These are phyloP conservation scores for Macrophya annulata DNA, from an alignment of 2,888 invertebrate genomes.

Conservation along the genomic window DNA sequence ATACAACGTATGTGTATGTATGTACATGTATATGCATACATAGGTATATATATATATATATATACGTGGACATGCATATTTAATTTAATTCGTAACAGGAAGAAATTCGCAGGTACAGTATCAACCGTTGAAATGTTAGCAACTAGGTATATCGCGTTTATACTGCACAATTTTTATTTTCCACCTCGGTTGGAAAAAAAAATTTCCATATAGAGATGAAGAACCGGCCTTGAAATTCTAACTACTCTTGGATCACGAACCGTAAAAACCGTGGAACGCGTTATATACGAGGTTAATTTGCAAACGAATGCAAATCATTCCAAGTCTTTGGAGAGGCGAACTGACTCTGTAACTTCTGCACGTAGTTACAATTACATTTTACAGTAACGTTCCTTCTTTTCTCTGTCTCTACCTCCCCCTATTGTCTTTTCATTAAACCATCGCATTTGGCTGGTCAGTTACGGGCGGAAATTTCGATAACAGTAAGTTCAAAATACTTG, in stretches of 20 bases:
- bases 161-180: conserved; percentile 8
- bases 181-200: background rate
- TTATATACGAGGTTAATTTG: conserved; percentile 37
- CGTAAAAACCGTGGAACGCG: conserved; percentile 28
- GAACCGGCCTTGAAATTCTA: conserved; percentile 17
- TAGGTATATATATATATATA: background rate
- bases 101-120: background rate
- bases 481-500: background rate
- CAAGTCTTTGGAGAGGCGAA: conserved; percentile 42
- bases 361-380: background rate
- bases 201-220: conserved; percentile 44
- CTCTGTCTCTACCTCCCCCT: background rate
- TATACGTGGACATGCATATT: background rate
- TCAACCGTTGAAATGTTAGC: background rate
- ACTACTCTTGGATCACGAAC: conserved; percentile 26
- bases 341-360: background rate
- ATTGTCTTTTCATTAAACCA: background rate
- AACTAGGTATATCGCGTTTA: background rate
- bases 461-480: background rate
- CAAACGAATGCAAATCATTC: conserved; percentile 50
- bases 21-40: background rate
- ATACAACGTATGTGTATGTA: background rate
- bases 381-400: background rate
- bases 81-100: background rate
- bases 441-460: background rate